These are phyloP conservation scores for Ciona savignyi DNA, from an alignment of 23 tunicate genomes.

Conservation along the genomic window DNA sequence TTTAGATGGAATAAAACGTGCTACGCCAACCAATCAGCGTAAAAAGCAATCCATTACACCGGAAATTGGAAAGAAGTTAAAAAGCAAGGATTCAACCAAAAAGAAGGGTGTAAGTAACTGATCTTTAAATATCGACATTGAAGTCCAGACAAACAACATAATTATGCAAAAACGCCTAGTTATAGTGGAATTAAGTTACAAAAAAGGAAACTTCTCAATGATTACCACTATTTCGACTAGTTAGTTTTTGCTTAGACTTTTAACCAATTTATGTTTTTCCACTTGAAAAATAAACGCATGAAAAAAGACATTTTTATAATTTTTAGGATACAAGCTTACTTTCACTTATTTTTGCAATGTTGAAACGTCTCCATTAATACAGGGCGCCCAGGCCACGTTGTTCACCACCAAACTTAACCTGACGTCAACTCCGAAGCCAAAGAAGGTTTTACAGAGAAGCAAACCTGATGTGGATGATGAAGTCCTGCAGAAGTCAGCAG, in stretches of 20 bases:
- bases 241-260: too few species aligned
- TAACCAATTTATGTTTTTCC: too few species aligned
- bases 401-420: constrained; percentile 29
- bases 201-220: too few species aligned
- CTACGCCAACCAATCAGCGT: constrained; percentile 18
- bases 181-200: too few species aligned
- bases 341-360: background rate
- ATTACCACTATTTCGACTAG: too few species aligned
- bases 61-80: background rate
- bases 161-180: too few species aligned
- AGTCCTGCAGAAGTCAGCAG: background rate
- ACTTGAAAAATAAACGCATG: too few species aligned
- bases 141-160: too few species aligned
- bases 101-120: background rate
- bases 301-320: too few species aligned
- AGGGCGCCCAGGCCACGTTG: constrained; percentile 39
- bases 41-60: background rate
- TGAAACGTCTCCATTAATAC: background rate
- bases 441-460: background rate
- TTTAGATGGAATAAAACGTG: constrained; percentile 43
- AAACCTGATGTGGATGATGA: background rate
- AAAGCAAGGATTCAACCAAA: constrained; percentile 25
- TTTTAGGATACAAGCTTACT: too few species aligned
- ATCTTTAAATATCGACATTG: too few species aligned
- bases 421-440: constrained; percentile 56